Conservation (phyloP, 2,888 invertebrate genomes). For the Lissonota sp. region DNA sequence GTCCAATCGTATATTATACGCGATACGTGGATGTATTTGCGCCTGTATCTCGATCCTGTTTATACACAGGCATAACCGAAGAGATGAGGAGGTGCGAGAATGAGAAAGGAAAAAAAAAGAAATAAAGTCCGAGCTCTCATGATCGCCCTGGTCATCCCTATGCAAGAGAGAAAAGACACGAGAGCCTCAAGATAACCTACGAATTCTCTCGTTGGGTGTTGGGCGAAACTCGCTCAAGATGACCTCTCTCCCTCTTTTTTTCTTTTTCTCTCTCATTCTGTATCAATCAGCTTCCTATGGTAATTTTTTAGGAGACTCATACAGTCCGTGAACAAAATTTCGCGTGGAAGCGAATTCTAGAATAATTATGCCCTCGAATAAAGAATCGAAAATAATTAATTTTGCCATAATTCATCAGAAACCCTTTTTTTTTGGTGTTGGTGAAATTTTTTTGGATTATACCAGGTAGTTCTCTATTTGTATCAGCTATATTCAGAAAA, state of each 20-base stretch:
- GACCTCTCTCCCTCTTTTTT: slow-evolving; percentile 1
- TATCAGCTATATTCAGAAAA: too few species aligned
- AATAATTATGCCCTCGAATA: too few species aligned
- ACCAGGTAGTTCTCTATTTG: too few species aligned
- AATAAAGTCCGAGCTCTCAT: slow-evolving; percentile 37
- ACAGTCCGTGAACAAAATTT: too few species aligned
- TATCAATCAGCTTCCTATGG: slow-evolving; percentile 15
- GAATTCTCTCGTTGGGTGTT: slow-evolving; percentile 37
- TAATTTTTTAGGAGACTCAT: too few species aligned
- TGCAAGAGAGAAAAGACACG: slow-evolving; percentile 6
- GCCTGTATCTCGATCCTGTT: slow-evolving; percentile 16
- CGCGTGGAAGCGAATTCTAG: too few species aligned
- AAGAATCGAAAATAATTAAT: too few species aligned
- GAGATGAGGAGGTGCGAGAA: slow-evolving; percentile 46
- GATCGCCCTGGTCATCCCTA: slow-evolving; percentile 35
- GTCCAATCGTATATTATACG: slow-evolving; percentile 29
- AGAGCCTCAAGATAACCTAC: background rate
- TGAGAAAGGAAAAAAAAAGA: slow-evolving; percentile 58
- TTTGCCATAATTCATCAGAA: too few species aligned
- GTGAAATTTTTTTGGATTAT: too few species aligned
- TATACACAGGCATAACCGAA: background rate
- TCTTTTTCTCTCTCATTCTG: slow-evolving; percentile 12
- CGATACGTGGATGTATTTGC: slow-evolving; percentile 12
- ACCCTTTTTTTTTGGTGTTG: too few species aligned
- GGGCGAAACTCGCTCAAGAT: background rate